These are phyloP conservation scores for Lycaon pictus DNA, from an alignment of 2,113 vertebrate species.

Conservation along the genomic window DNA sequence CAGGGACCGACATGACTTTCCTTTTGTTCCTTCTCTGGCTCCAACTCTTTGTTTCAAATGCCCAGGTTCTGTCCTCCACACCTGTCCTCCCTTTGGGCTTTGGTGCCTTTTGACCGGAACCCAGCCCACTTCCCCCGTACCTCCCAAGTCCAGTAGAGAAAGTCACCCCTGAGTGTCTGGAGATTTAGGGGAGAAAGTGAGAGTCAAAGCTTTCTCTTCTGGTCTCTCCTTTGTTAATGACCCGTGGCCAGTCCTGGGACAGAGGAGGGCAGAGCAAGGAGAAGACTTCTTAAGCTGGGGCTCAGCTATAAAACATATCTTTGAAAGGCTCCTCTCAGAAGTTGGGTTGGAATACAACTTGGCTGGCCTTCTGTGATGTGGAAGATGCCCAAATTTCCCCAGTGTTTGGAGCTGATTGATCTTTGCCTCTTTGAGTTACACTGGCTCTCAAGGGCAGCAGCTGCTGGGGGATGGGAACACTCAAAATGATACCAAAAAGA, in stretches of 20 bases:
- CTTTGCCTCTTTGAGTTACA: not conserved
- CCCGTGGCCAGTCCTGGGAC: not conserved
- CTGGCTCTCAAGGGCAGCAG: not conserved
- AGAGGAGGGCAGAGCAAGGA: not conserved
- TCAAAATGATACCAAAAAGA: not conserved
- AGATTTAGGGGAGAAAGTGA: not conserved
- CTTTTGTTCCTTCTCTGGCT: not conserved
- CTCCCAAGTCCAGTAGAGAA: not conserved
- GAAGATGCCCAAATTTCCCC: not conserved
- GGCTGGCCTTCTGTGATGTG: not conserved
- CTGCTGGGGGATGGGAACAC: not conserved
- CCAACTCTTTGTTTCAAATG: not conserved
- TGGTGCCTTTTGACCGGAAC: not conserved
- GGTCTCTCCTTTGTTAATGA: not conserved
- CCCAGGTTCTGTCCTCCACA: not conserved
- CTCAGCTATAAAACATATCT: not conserved
- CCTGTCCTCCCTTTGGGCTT: not conserved
- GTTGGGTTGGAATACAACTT: not conserved
- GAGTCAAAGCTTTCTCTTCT: not conserved
- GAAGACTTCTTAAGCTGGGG: not conserved
- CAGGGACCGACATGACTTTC: not conserved
- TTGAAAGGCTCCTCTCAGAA: not conserved
- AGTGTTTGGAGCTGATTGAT: not conserved
- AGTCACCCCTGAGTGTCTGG: not conserved
- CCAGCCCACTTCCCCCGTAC: not conserved